phyloP scores from a whole-genome alignment of 2,888 invertebrate species.

The Lagria hirta region DNA sequence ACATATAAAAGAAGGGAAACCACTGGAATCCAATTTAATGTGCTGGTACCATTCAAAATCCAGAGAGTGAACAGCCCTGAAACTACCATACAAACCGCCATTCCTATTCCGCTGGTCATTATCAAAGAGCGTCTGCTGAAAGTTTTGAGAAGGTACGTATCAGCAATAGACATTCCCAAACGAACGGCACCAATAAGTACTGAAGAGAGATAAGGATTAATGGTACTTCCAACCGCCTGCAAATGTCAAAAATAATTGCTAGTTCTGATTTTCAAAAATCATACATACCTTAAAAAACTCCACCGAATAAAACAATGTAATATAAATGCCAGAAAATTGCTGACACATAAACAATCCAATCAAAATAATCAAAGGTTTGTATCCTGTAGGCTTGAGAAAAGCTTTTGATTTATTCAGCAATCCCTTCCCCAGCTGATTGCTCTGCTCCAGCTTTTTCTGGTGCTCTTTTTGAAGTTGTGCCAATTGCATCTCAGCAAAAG shows the following conservation, averaged over 20 bases:
- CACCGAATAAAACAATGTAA: slow-evolving; percentile 63
- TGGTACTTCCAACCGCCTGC: slow-evolving; percentile 57
- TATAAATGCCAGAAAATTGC: slow-evolving; percentile 64
- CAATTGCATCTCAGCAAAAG: slow-evolving; percentile 58
- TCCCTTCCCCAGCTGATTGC: slow-evolving; percentile 47
- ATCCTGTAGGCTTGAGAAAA: slow-evolving; percentile 60
- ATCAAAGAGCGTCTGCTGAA: slow-evolving; percentile 59
- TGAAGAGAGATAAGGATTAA: slow-evolving; percentile 60
- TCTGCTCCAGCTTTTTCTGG: slow-evolving; percentile 53
- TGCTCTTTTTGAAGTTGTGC: slow-evolving; percentile 58
- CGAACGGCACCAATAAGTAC: slow-evolving; percentile 60
- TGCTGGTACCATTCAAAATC: slow-evolving; percentile 52
- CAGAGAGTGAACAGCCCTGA: slow-evolving; percentile 59
- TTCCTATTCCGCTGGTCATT: slow-evolving; percentile 58
- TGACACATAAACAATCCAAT: slow-evolving; percentile 61
- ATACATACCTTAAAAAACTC: slow-evolving; percentile 58
- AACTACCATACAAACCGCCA: slow-evolving; percentile 60
- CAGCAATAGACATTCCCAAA: slow-evolving; percentile 60
- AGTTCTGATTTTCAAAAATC: neutral
- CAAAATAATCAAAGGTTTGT: slow-evolving; percentile 60
- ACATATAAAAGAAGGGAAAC: slow-evolving; percentile 59
- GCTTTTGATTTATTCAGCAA: slow-evolving; percentile 48
- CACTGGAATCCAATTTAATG: slow-evolving; percentile 56
- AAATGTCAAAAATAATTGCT: slow-evolving; percentile 20
- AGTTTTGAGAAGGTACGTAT: slow-evolving; percentile 58